Percentiles rank a stretch among this genome's conserved stretches.
phyloP scores from a whole-genome alignment of 2,888 invertebrate species.

The Quadriops clusia region DNA sequence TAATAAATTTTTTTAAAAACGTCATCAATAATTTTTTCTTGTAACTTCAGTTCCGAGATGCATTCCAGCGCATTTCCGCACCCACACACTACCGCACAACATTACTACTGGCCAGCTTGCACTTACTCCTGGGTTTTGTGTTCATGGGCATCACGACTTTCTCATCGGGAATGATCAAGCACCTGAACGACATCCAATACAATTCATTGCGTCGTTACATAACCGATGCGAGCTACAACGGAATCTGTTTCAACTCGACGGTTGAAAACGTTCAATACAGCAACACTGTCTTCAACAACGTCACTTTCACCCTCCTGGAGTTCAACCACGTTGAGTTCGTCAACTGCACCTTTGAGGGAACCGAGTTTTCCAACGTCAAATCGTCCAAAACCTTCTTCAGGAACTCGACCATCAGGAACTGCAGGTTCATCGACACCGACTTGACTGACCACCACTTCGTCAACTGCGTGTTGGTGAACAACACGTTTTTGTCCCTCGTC shows the following conservation, averaged over 20 bases:
- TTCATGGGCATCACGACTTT: slow-evolving; percentile 45
- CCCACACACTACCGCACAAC: slow-evolving; percentile 51
- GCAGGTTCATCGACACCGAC: slow-evolving; percentile 64
- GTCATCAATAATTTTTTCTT: background rate
- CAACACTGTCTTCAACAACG: slow-evolving; percentile 48
- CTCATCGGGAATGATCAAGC: slow-evolving; percentile 39
- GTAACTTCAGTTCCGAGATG: slow-evolving; percentile 54
- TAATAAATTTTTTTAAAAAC: background rate
- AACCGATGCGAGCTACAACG: slow-evolving; percentile 24
- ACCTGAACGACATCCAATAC: slow-evolving; percentile 35
- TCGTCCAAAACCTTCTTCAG: slow-evolving; percentile 56
- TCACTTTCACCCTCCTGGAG: slow-evolving; percentile 54
- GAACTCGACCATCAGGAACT: slow-evolving; percentile 48
- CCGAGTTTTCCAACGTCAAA: slow-evolving; percentile 58
- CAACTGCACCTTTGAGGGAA: slow-evolving; percentile 57
- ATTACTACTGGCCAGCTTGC: slow-evolving; percentile 45
- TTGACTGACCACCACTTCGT: slow-evolving; percentile 44
- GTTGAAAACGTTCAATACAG: slow-evolving; percentile 53
- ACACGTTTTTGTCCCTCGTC: slow-evolving; percentile 37
- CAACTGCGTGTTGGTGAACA: slow-evolving; percentile 46
- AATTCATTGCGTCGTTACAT: slow-evolving; percentile 24
- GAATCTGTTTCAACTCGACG: slow-evolving; percentile 44
- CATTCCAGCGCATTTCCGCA: slow-evolving; percentile 55
- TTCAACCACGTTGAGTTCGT: slow-evolving; percentile 60
- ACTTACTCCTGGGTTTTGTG: slow-evolving; percentile 41